Evolutionary conservation across 2,888 invertebrate genomes (phyloP).

Genomic region (Tortricodes alternella): DNA sequence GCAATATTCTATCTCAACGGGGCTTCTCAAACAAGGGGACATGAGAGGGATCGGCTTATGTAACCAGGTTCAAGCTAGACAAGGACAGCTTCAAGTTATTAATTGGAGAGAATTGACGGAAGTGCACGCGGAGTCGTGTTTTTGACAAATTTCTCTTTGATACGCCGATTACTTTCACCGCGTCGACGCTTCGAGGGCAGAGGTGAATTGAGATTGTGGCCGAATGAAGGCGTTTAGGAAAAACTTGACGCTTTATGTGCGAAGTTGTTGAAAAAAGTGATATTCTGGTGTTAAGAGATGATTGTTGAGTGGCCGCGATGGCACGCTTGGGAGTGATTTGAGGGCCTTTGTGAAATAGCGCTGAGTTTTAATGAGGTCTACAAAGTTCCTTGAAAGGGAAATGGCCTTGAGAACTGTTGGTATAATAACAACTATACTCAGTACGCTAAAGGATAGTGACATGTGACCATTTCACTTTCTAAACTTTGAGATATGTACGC

Average conservation of each 20-base stretch:
- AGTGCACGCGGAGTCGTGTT: constrained; percentile 76
- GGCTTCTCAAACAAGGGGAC: constrained; percentile 80
- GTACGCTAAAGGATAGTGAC: too few species aligned
- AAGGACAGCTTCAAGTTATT: constrained; percentile 66
- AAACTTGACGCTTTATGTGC: constrained; percentile 19
- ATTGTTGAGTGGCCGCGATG: constrained; percentile 13
- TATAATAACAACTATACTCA: too few species aligned
- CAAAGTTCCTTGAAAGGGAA: background rate
- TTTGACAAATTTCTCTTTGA: constrained; percentile 83
- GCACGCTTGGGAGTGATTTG: constrained; percentile 26
- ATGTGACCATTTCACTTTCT: too few species aligned
- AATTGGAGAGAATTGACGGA: constrained; percentile 82
- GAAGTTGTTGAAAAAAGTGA: constrained; percentile 21
- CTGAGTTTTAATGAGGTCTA: background rate
- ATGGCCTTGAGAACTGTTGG: background rate
- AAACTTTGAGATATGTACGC: too few species aligned
- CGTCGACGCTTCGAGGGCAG: constrained; percentile 67
- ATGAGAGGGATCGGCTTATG: constrained; percentile 51
- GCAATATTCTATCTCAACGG: constrained; percentile 81
- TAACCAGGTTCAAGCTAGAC: constrained; percentile 38
- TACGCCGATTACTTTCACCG: constrained; percentile 79
- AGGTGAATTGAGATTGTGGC: constrained; percentile 46
- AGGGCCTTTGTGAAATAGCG: background rate
- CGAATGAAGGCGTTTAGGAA: constrained; percentile 14
- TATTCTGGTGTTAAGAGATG: constrained; percentile 3